phyloP scores from a whole-genome alignment of 1,140 invertebrate species.

The Caenorhabditis remanei region DNA sequence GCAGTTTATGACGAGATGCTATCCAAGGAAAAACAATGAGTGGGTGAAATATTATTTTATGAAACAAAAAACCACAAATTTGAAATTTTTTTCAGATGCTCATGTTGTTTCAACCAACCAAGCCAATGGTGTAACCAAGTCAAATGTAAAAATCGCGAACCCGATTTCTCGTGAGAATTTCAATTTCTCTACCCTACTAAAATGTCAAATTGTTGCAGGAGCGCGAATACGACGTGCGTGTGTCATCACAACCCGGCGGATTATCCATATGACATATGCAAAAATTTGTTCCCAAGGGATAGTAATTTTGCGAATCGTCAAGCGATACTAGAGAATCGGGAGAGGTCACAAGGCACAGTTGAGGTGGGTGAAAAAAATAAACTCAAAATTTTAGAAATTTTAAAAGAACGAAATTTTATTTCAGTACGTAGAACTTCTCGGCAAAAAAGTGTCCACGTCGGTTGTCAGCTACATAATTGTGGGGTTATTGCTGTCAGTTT shows the following conservation, averaged over 20 bases:
- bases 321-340: constrained; percentile 29
- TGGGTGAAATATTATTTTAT: not conserved
- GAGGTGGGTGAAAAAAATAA: not conserved
- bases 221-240: constrained; percentile 58
- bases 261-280: constrained; percentile 62
- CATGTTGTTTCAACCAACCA: constrained; percentile 62
- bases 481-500: constrained; percentile 55
- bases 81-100: constrained; percentile 59
- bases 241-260: constrained; percentile 61
- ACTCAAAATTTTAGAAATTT: not conserved
- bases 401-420: not conserved
- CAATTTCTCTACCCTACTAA: not conserved
- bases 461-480: constrained; percentile 57
- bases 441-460: constrained; percentile 34
- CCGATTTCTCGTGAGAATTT: constrained; percentile 59
- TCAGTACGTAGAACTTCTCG: constrained; percentile 47
- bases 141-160: constrained; percentile 54
- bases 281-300: constrained; percentile 46
- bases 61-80: no score
- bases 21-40: constrained; percentile 50
- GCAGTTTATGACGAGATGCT: constrained; percentile 60
- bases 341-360: not conserved
- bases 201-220: constrained; percentile 48
- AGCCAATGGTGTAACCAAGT: constrained; percentile 56
- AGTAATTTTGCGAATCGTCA: constrained; percentile 37